Evolutionary conservation across 2,797 vertebrate genomes (phyloP).

Genomic region (Peromyscus nudipes): DNA sequence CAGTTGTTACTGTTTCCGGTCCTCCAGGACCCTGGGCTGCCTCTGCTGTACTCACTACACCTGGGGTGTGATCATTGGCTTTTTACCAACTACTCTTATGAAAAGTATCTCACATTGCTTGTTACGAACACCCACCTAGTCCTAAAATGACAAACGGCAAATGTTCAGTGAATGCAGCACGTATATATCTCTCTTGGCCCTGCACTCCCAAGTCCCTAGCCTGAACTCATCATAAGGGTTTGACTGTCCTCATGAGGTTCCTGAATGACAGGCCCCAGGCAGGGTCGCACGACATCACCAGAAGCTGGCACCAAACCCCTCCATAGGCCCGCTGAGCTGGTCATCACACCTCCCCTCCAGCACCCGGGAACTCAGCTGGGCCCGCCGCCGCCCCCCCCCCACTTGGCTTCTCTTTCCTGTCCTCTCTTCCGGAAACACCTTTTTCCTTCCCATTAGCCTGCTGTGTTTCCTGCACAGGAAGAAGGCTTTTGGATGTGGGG

Average conservation of each 20-base stretch:
- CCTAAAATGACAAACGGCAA: background rate
- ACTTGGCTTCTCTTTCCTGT: background rate
- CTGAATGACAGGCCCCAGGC: background rate
- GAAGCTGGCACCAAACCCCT: background rate
- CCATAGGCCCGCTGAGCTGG: background rate
- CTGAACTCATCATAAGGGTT: background rate
- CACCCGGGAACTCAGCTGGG: background rate
- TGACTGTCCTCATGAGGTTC: background rate
- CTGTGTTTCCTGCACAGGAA: constrained; percentile 73
- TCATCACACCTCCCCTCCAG: background rate
- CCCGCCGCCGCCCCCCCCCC: background rate
- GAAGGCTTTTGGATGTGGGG: background rate
- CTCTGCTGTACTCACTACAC: background rate
- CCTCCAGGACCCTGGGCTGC: background rate
- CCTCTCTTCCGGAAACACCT: constrained; percentile 79
- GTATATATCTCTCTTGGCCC: background rate
- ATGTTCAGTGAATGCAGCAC: background rate
- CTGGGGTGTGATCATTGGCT: accelerated
- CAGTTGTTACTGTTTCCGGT: accelerated
- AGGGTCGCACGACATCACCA: background rate
- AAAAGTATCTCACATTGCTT: background rate
- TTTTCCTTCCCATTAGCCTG: constrained; percentile 63
- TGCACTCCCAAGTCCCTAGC: background rate
- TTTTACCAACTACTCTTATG: background rate
- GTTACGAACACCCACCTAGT: background rate